phyloP scores from a whole-genome alignment of 2,888 invertebrate genomes.

The Acleris cristana region DNA sequence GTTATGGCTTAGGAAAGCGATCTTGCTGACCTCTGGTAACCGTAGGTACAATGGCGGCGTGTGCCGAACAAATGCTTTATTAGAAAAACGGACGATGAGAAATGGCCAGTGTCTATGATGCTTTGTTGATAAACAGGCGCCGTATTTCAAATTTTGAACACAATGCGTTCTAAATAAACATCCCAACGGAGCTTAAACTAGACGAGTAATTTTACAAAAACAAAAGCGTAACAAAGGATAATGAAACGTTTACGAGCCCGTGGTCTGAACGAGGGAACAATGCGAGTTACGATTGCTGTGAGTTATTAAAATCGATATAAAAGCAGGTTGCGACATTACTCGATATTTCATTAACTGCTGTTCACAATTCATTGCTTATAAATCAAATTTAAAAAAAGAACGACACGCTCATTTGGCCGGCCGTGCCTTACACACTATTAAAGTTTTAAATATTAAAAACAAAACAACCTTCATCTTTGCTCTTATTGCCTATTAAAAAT shows the following conservation, averaged over 20 bases:
- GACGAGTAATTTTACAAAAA: slow-evolving; percentile 18
- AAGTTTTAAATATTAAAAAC: slow-evolving; percentile 49
- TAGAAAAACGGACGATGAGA: slow-evolving; percentile 69
- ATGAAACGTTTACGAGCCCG: slow-evolving; percentile 19
- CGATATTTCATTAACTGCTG: slow-evolving; percentile 73
- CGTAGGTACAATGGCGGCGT: slow-evolving; percentile 61
- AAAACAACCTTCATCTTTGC: slow-evolving; percentile 52
- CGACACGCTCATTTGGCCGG: slow-evolving; percentile 66
- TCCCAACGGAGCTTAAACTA: slow-evolving; percentile 10
- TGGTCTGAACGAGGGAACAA: slow-evolving; percentile 45
- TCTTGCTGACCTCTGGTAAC: slow-evolving; percentile 59
- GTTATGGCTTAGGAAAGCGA: slow-evolving; percentile 73
- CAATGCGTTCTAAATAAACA: slow-evolving; percentile 36
- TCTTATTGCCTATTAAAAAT: slow-evolving; percentile 74
- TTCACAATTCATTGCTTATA: slow-evolving; percentile 72
- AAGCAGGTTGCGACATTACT: slow-evolving; percentile 62
- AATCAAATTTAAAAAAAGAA: slow-evolving; percentile 72
- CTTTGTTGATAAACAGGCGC: slow-evolving; percentile 49
- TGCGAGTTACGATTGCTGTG: slow-evolving; percentile 53
- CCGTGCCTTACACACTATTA: slow-evolving; percentile 62
- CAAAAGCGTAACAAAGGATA: slow-evolving; percentile 16
- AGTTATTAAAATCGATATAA: slow-evolving; percentile 49
- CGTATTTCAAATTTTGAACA: slow-evolving; percentile 37
- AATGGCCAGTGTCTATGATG: slow-evolving; percentile 50
- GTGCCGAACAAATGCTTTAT: slow-evolving; percentile 73